Evolutionary conservation across 2,888 invertebrate genomes (phyloP), one percentile per base, ranked within the genome.

Genomic region (Cerastis leucographa): DNA sequence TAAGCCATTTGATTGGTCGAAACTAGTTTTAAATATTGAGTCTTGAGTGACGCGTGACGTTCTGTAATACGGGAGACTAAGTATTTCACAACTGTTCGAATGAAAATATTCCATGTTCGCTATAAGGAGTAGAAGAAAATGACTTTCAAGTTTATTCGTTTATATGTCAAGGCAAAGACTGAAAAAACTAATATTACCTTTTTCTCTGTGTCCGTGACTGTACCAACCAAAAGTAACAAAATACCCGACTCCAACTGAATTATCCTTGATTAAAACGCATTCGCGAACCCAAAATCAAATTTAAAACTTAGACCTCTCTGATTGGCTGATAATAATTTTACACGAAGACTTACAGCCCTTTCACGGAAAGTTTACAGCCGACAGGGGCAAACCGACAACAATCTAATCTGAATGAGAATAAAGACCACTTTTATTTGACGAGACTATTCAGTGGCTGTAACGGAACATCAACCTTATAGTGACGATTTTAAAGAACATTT

Each of bases 221-320:
- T 35, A 67, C 40, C 8, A n/a, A 42, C 46, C 44, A 56, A 68
- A 78, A 76, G 76, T 56, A 75, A 1, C 64, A 61, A 71, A 73
- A 59, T 25, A 78, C 49, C 42, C 44, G 29, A 17, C 66, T 51
- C n/a, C 14, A 80, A 81, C 29, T 66, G 61, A 81, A 81, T 81
- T 85, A 85, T 67, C 44, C 59, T 82, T 85, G 81, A 86, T 87
- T 87, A 87, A 85, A 86, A 85, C 85, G 87, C 87, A 86, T 88
- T 85, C 76, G 73, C 25, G 77, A 79, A 74, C 25, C 0, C 59
- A 79, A 80, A 83, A 87, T 85, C 81, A 64, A 80, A 85, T 88
- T 87, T 72, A 74, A 81, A 88, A 84, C 78, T 88, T 81, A 49
- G 46, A 78, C 71, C 65, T 71, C 75, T 80, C 74, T 87, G 87